Evolutionary conservation across 2,888 invertebrate genomes (phyloP).

Genomic region (Mesopsocus fuscifrons): DNA sequence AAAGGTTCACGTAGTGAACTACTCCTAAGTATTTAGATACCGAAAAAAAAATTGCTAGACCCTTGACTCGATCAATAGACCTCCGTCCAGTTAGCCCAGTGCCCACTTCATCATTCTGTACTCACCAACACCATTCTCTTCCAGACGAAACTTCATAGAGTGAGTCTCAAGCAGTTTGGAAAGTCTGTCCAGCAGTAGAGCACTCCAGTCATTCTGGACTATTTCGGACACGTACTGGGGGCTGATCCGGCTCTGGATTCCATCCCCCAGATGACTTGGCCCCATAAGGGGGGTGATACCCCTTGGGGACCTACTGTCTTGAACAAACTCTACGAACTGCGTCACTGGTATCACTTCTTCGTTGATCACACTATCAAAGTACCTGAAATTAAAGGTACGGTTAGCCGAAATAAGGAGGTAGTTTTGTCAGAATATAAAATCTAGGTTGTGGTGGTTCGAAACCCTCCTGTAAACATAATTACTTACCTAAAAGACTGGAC

Average conservation of each 20-base stretch:
- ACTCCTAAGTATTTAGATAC: too few species aligned
- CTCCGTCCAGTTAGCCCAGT: too few species aligned
- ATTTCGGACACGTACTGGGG: background rate
- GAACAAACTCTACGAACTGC: slow-evolving; percentile 1
- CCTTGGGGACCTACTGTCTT: background rate
- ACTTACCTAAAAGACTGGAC: slow-evolving; percentile 1
- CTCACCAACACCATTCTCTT: slow-evolving; percentile 2
- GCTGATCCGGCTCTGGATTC: background rate
- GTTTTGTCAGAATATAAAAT: too few species aligned
- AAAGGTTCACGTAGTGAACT: too few species aligned
- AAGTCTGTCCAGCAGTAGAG: slow-evolving; percentile 5
- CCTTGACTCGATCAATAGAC: too few species aligned
- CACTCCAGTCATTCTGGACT: slow-evolving; percentile 3
- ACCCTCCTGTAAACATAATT: too few species aligned
- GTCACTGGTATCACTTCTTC: slow-evolving; percentile 1
- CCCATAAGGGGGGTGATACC: background rate
- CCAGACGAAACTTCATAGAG: background rate
- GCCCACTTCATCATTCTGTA: too few species aligned
- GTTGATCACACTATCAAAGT: background rate
- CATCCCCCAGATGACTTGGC: background rate
- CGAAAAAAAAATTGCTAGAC: too few species aligned
- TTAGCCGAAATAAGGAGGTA: too few species aligned
- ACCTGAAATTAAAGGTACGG: slow-evolving; percentile 1
- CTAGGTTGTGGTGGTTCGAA: too few species aligned
- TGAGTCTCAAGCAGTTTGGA: slow-evolving; percentile 1